Conservation (phyloP, 2,888 invertebrate species). For the Epistrophe eligans region DNA sequence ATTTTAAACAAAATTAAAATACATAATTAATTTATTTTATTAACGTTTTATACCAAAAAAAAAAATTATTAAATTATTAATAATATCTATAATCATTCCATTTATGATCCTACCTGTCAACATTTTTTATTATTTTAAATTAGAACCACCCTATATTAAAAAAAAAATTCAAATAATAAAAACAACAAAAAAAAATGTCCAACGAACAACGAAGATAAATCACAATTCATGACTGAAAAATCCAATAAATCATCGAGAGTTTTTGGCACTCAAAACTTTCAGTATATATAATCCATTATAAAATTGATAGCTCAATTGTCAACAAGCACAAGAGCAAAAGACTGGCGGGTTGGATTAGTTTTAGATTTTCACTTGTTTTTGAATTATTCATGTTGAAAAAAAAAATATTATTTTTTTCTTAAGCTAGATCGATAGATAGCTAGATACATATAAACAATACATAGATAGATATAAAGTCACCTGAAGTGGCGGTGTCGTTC, state of each 20-base stretch:
- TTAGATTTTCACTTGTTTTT: slow-evolving; percentile 26
- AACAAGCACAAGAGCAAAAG: slow-evolving; percentile 23
- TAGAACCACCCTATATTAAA: neutral
- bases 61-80: too few species aligned
- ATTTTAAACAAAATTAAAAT: too few species aligned
- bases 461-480: neutral
- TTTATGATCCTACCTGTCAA: too few species aligned
- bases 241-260: slow-evolving; percentile 63
- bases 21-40: too few species aligned
- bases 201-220: slow-evolving; percentile 62
- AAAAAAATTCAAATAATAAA: slow-evolving; percentile 2
- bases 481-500: slow-evolving; percentile 11
- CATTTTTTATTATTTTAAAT: neutral
- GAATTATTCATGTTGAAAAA: slow-evolving; percentile 11
- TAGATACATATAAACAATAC: neutral
- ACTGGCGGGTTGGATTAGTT: slow-evolving; percentile 7
- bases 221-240: slow-evolving; percentile 44
- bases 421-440: slow-evolving; percentile 68
- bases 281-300: slow-evolving; percentile 60
- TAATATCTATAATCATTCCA: too few species aligned
- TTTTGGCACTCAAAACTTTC: slow-evolving; percentile 63
- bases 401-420: slow-evolving; percentile 16
- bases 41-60: too few species aligned
- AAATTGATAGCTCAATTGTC: slow-evolving; percentile 72
- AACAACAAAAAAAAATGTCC: slow-evolving; percentile 3